Base-by-base conservation (phyloP, 1,140 invertebrate genomes). In the Meloidogyne hapla region DNA sequence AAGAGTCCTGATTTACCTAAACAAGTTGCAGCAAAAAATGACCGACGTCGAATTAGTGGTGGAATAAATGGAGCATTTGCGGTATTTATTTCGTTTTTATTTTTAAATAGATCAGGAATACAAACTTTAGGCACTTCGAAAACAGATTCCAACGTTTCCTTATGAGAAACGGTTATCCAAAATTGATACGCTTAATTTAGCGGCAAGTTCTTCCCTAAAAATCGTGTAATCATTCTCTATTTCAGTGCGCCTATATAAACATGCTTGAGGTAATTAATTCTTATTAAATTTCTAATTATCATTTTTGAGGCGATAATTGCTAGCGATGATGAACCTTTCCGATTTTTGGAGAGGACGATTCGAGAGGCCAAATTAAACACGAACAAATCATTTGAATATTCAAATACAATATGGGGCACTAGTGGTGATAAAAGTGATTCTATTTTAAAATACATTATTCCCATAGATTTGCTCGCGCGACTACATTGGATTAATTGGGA, bases 401-500 rank as follows among this genome's bases (percentile, higher is more conserved):
- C 42, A 15, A 68, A 68, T 38, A 80, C 83, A 18, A 33, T 80
- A 62, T 86, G 85, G 85, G 84, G 86, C 10, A 86, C 85, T 28
- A 86, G 85, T 73, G 85, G 85, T 86, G 28, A 75, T 65, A 6
- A 15, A 78, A 25, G 1, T 0, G 42, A n/a, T n/a, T 15, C 5
- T 38, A 38, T n/a, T 45, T 48, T 62, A 63, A 64, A 40, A 21
- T 33, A 3, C 33, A 6, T 45, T 23, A 77, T 23, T 74, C 56
- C 75, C 90, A 21, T 88, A 98, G 96, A 99, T 92, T 89, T 98
- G 72, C 97, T 95, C 10, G 95, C 96, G 0, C 90, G 96, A 71
- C 89, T 99, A 8, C 96, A 94, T 0, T 99, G 96, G 96, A 97
- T 99, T 75, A 97, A 98, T 84, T 99, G 96, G 96, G 94, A 96